Conservation (phyloP, 2,888 invertebrate species). For the Chrysolina haemoptera region DNA sequence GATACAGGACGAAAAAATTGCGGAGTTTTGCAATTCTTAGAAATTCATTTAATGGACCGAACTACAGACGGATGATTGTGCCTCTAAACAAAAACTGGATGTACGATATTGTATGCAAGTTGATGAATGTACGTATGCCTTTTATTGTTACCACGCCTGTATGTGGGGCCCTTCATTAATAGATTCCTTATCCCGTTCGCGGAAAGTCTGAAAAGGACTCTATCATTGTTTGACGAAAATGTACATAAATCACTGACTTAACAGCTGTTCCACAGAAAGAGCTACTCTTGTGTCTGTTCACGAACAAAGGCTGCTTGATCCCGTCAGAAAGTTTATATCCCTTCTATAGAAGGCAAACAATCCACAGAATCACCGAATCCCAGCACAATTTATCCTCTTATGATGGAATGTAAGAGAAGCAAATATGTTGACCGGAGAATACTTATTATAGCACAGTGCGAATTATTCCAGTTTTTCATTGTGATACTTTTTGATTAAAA, state of each 20-base stretch:
- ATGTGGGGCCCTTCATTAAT: too few species aligned
- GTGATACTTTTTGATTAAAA: too few species aligned
- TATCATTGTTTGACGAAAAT: conserved; percentile 35
- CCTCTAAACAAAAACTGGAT: too few species aligned
- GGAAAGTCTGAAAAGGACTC: conserved; percentile 25
- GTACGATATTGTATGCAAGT: too few species aligned
- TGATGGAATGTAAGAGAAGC: background rate
- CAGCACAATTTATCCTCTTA: background rate
- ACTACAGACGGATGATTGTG: too few species aligned
- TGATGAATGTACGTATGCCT: too few species aligned
- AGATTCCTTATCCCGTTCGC: background rate
- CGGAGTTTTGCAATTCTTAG: too few species aligned
- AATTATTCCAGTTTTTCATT: too few species aligned
- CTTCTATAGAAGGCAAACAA: conserved; percentile 33
- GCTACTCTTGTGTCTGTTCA: conserved; percentile 34
- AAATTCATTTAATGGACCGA: too few species aligned
- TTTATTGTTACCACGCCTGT: too few species aligned
- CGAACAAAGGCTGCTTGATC: conserved; percentile 41
- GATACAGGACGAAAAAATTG: too few species aligned
- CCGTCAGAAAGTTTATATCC: conserved; percentile 40
- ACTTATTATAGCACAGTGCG: background rate
- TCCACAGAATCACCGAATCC: conserved; percentile 6
- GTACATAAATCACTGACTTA: conserved; percentile 35
- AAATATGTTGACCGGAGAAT: background rate
- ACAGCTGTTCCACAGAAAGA: conserved; percentile 24